Evolutionary conservation across 2,888 invertebrate species (phyloP), one percentile per base, ranked within the genome.

Genomic region (Spodoptera exigua): DNA sequence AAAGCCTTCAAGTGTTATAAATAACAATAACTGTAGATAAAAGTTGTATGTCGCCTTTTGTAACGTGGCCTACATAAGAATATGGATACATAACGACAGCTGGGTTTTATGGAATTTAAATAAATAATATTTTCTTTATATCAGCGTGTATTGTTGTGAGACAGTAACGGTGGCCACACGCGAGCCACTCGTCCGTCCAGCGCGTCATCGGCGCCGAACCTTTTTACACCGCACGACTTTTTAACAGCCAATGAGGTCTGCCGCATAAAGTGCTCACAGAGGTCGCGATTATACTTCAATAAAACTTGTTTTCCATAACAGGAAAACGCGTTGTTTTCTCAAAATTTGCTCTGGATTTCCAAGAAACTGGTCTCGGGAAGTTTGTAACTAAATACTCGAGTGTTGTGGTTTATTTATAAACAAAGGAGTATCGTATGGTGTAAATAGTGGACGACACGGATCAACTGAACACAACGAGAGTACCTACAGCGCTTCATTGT

Each of bases 101-200:
- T 85, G 86, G 83, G 85, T 88, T 89, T 89, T 90, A 91, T 92
- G 86, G 88, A 90, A 89, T 91, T 89, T 91, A 88, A 90, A 89
- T 91, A 91, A 92, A 91, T 93, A 93, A 93, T 93, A 92, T 93
- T 93, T 93, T 92, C 92, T 93, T 93, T 93, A 91, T 93, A 93
- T 93, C 94, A 91, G 89, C 84, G 82, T 82, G 89, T 87, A 93
- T 94, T 94, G 94, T 93, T 91, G 87, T 78, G 82, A 77, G 90
- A 86, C 89, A 85, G 87, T 89, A 82, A 89, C 89, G 87, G 89
- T 87, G 94, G 85, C 94, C 94, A 93, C 94, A 93, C 94, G 87
- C 92, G 89, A 88, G 91, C 83, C 83, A 66, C 80, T 78, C 80
- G 73, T 68, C 72, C 61, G 63, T 81, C 81, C 85, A 83, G 80